Evolutionary conservation across 2,113 vertebrate genomes (phyloP).

Genomic region (Dinomys branickii): DNA sequence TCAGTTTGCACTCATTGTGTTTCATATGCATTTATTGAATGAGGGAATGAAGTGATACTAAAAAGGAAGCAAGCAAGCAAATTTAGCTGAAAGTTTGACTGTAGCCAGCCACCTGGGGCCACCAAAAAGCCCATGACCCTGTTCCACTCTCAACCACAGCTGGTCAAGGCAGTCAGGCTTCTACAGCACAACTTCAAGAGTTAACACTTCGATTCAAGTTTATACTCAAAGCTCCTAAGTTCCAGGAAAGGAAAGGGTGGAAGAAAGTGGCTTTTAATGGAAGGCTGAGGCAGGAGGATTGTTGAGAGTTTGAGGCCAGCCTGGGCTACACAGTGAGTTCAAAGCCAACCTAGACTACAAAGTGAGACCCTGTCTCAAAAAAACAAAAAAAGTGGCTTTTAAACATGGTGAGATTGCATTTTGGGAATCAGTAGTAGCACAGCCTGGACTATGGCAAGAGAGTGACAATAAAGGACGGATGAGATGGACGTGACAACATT

Average conservation of each 20-base stretch:
- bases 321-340: too few species aligned
- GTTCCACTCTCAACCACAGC: background rate
- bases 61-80: slow-evolving; percentile 29
- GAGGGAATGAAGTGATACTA: slow-evolving; percentile 45
- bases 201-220: background rate
- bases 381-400: background rate
- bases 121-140: background rate
- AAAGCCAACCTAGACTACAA: too few species aligned
- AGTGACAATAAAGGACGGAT: background rate
- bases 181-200: slow-evolving; percentile 27
- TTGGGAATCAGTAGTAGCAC: slow-evolving; percentile 51
- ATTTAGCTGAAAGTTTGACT: background rate
- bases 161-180: background rate
- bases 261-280: slow-evolving; percentile 47
- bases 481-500: slow-evolving; percentile 39
- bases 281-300: too few species aligned
- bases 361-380: too few species aligned
- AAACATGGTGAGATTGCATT: slow-evolving; percentile 49
- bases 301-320: too few species aligned
- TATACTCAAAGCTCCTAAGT: background rate
- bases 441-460: background rate
- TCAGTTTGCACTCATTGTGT: background rate
- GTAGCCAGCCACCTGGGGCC: background rate
- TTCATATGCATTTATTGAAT: background rate
- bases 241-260: background rate